Conservation (phyloP, 2,888 invertebrate genomes). For the Halictus ligatus region DNA sequence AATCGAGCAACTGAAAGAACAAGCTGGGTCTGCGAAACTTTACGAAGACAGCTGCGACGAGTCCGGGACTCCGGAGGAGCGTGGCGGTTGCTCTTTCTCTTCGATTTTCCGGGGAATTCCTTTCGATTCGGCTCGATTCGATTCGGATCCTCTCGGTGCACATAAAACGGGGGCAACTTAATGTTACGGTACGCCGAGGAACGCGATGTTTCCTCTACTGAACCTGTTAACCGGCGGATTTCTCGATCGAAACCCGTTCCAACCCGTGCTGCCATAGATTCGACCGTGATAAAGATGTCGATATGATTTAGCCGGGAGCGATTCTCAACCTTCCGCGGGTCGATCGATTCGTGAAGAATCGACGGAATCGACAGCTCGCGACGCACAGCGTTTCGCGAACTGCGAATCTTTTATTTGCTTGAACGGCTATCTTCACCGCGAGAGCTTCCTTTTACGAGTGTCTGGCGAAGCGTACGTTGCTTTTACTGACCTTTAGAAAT, state of each 20-base stretch:
- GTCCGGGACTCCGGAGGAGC: background rate
- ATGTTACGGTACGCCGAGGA: background rate
- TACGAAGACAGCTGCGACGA: constrained; percentile 64
- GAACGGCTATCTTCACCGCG: background rate
- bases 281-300: background rate
- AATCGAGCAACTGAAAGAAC: constrained; percentile 54
- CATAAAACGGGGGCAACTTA: background rate
- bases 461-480: background rate
- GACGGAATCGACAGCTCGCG: background rate
- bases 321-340: background rate
- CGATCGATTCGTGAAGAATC: background rate
- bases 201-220: background rate
- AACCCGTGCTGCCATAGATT: background rate
- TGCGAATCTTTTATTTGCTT: background rate
- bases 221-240: background rate
- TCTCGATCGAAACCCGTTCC: background rate
- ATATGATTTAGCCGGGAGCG: background rate
- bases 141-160: background rate
- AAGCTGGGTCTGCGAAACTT: constrained; percentile 58
- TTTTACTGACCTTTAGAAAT: background rate
- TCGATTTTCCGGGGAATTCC: background rate
- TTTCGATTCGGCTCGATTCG: background rate
- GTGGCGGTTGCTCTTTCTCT: background rate
- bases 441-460: background rate
- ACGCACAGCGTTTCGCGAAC: background rate